Evolutionary conservation across 2,888 invertebrate species (phyloP), one percentile per base, ranked within the genome.

Genomic region (Neocrepidodera transversa): DNA sequence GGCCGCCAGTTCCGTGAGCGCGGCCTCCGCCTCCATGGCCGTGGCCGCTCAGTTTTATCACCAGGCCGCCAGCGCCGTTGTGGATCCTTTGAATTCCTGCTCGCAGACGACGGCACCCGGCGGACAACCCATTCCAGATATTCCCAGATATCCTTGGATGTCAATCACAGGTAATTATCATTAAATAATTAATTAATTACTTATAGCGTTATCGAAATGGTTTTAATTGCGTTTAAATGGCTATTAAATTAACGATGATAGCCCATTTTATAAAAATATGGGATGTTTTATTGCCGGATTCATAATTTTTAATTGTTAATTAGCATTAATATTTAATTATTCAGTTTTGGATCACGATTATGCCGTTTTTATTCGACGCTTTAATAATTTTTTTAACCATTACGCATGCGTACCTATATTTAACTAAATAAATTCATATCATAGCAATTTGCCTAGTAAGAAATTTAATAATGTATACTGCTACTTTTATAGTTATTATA

Each of bases 131-230:
- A 89, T 95, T 78, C 92, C 93, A 48, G 95, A 95, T 82, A 91
- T 95, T 79, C 94, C 95, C 56, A 87, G 95, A 77, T 95, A 95
- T 81, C 95, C 95, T 47, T 95, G 95, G 95, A 95, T 95, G 94
- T 92, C 94, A 77, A 93, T 95, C 82, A 94, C 95, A 85, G 95
- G 95, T 94, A 86, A 89, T 42, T n/a, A n/a, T n/a, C n/a, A n/a
- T n/a, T n/a, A n/a, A n/a, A n/a, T n/a, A n/a, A n/a, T n/a, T n/a
- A n/a, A n/a, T n/a, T n/a, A n/a, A n/a, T n/a, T n/a, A n/a, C n/a
- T n/a, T 28, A 42, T 42, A 13, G 17, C 42, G 11, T 20, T 42
- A 52, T 42, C 17, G 28, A 23, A 20, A 35, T 40, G 13, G 11
- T 8, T 40, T 43, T 32, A 23, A 57, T 49, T 57, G 30, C 10